Evolutionary conservation across 2,113 vertebrate species (phyloP).

Genomic region (Festucalex cinctus): DNA sequence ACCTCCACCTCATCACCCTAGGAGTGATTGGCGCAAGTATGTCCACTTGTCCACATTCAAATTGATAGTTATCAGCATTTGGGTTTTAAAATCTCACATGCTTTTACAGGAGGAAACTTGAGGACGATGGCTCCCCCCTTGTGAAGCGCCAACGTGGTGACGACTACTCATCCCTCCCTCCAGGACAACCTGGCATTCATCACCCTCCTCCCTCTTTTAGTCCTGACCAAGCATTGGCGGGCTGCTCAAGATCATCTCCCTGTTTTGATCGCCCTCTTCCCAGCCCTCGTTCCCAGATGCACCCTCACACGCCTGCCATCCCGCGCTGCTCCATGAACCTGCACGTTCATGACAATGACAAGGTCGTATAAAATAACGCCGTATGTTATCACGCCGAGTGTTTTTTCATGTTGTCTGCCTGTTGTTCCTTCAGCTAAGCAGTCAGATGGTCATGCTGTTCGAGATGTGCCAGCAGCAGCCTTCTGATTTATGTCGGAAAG

Average conservation of each 20-base stretch:
- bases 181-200: conserved; percentile 12
- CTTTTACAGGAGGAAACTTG: conserved; percentile 76
- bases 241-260: conserved; percentile 14
- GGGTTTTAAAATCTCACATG: not conserved
- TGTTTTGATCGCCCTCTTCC: conserved; percentile 35
- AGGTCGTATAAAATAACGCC: conserved; percentile 70
- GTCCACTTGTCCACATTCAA: conserved; percentile 1
- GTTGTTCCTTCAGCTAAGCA: conserved; percentile 79
- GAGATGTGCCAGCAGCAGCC: conserved; percentile 81
- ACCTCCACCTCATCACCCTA: conserved; percentile 3
- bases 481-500: conserved; percentile 86
- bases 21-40: conserved; percentile 53
- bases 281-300: conserved; percentile 13
- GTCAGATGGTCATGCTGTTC: conserved; percentile 86
- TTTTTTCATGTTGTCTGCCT: conserved; percentile 11
- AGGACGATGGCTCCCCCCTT: conserved; percentile 57
- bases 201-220: not conserved
- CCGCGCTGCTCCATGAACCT: conserved; percentile 58
- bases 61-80: not conserved
- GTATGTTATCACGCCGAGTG: not conserved
- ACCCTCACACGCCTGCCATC: conserved; percentile 29
- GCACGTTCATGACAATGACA: conserved; percentile 74
- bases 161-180: conserved; percentile 47
- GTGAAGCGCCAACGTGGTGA: conserved; percentile 80
- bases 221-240: conserved; percentile 13